These are phyloP conservation scores for Sympetrum striolatum DNA, from an alignment of 2,888 invertebrate species.

Conservation along the genomic window DNA sequence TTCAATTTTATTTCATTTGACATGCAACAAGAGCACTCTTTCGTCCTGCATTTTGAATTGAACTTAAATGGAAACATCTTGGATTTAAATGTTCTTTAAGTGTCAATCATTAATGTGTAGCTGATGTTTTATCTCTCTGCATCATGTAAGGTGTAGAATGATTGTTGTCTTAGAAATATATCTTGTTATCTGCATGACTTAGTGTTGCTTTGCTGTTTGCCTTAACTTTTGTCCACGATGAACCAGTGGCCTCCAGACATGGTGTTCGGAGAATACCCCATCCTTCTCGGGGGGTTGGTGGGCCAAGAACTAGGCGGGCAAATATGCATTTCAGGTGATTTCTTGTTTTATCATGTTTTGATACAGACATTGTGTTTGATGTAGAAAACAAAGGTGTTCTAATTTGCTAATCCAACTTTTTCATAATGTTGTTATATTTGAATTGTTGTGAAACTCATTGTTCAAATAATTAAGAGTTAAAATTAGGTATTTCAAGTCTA, in stretches of 20 bases:
- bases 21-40: no score
- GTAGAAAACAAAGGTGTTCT: neutral
- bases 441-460: no score
- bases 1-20: neutral
- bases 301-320: slow-evolving; percentile 80
- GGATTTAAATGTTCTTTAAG: neutral
- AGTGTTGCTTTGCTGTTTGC: slow-evolving; percentile 52
- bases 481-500: no score
- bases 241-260: slow-evolving; percentile 74
- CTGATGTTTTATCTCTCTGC: no score
- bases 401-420: no score
- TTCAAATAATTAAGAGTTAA: neutral
- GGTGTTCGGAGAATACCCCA: slow-evolving; percentile 82
- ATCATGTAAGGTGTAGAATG: no score
- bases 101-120: neutral
- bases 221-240: slow-evolving; percentile 74
- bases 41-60: no score
- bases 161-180: no score
- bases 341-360: slow-evolving; percentile 7
- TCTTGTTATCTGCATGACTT: neutral
- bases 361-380: neutral
- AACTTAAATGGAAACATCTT: no score
- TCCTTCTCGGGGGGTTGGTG: slow-evolving; percentile 70
- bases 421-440: no score
- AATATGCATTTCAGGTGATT: slow-evolving; percentile 90